phyloP scores from a whole-genome alignment of 2,797 vertebrate species.

The Acomys russatus region DNA sequence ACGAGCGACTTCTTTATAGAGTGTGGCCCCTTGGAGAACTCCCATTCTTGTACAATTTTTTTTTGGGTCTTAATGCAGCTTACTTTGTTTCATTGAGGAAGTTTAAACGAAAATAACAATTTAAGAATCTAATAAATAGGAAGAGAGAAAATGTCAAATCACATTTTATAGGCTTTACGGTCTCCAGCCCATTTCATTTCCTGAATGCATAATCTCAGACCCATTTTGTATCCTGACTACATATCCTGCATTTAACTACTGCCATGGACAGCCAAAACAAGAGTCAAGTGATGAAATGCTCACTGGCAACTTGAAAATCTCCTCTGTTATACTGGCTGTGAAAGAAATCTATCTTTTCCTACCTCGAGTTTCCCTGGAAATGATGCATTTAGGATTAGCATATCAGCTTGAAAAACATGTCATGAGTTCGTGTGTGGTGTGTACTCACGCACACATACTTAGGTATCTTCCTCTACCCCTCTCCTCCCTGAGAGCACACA shows the following conservation, averaged over 20 bases:
- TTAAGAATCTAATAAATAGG: slow-evolving; percentile 38
- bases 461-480: not conserved
- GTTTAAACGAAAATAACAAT: slow-evolving; percentile 64
- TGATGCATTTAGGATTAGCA: not conserved
- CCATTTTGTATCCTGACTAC: slow-evolving; percentile 45
- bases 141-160: slow-evolving; percentile 60
- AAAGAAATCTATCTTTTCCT: not conserved
- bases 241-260: slow-evolving; percentile 42
- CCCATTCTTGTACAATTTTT: not conserved
- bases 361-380: not conserved
- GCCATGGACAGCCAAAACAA: not conserved
- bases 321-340: not conserved
- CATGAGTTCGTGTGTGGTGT: not conserved
- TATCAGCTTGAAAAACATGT: not conserved
- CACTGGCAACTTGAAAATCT: not conserved
- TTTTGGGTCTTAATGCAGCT: not conserved
- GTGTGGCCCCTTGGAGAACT: not conserved
- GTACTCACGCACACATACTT: not conserved
- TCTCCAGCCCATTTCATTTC: slow-evolving; percentile 66
- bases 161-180: not conserved
- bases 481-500: too few species aligned
- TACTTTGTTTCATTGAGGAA: slow-evolving; percentile 63
- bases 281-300: slow-evolving; percentile 9
- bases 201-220: slow-evolving; percentile 55
- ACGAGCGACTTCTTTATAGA: not conserved